phyloP scores from a whole-genome alignment of 2,113 vertebrate genomes.

The Protobothrops flavoviridis region DNA sequence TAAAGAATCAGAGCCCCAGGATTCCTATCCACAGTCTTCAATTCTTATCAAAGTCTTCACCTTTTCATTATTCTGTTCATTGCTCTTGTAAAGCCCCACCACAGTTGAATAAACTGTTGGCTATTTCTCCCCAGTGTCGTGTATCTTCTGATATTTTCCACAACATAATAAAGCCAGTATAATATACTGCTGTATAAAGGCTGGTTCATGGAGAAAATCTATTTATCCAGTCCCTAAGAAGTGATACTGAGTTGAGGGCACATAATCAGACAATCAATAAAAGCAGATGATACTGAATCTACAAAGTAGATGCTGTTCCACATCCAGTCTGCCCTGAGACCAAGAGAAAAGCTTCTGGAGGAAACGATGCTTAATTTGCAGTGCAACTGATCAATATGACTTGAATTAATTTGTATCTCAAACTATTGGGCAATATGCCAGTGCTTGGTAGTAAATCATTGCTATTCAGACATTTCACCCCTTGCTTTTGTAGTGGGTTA shows the following conservation, averaged over 20 bases:
- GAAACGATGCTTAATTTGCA: background rate
- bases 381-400: background rate
- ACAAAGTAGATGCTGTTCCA: background rate
- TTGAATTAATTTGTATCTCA: background rate
- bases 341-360: background rate
- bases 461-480: background rate
- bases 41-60: background rate
- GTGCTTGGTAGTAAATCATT: background rate
- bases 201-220: background rate
- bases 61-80: background rate
- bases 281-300: background rate
- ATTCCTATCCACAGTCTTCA: background rate
- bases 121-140: background rate
- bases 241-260: background rate
- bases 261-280: background rate
- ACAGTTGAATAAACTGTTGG: background rate
- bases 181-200: background rate
- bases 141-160: background rate
- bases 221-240: background rate
- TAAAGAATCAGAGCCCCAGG: background rate
- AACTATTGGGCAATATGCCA: background rate
- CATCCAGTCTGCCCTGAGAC: background rate
- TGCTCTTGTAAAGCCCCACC: background rate
- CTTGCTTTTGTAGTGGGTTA: background rate
- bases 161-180: background rate